These are phyloP conservation scores for Microctonus brassicae DNA, from an alignment of 2,888 invertebrate genomes.

Conservation along the genomic window DNA sequence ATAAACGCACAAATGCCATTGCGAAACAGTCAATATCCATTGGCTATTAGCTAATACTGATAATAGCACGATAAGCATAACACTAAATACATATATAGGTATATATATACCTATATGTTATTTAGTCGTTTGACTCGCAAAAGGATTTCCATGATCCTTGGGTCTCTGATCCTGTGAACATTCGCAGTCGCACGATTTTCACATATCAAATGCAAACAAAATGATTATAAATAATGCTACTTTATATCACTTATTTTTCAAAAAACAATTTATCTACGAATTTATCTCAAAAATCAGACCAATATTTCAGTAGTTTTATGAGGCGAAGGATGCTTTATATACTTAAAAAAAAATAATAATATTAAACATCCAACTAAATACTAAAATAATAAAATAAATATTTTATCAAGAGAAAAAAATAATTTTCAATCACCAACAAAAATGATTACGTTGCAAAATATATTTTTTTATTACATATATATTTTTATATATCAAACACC, in stretches of 20 bases:
- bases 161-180: slow-evolving; percentile 19
- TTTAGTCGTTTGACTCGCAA: slow-evolving; percentile 13
- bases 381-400: too few relatives aligned
- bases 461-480: neutral
- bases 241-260: too few relatives aligned
- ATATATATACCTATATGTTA: neutral
- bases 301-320: too few relatives aligned
- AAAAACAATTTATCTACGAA: too few relatives aligned
- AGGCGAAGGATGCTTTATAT: too few relatives aligned
- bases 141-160: slow-evolving; percentile 2
- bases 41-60: slow-evolving; percentile 31
- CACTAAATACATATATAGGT: slow-evolving; percentile 20
- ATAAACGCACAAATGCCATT: neutral
- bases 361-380: too few relatives aligned
- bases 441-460: too few relatives aligned
- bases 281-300: too few relatives aligned
- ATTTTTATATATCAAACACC: too few relatives aligned
- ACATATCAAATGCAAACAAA: slow-evolving; percentile 12
- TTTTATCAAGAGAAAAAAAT: too few relatives aligned
- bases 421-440: too few relatives aligned
- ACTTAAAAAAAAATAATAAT: too few relatives aligned
- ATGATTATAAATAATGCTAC: neutral
- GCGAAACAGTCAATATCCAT: slow-evolving; percentile 22
- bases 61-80: slow-evolving; percentile 23
- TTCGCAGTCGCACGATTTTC: slow-evolving; percentile 25